Base-by-base conservation (phyloP, 2,888 invertebrate species). In the Acanthosepion pharaonis region DNA sequence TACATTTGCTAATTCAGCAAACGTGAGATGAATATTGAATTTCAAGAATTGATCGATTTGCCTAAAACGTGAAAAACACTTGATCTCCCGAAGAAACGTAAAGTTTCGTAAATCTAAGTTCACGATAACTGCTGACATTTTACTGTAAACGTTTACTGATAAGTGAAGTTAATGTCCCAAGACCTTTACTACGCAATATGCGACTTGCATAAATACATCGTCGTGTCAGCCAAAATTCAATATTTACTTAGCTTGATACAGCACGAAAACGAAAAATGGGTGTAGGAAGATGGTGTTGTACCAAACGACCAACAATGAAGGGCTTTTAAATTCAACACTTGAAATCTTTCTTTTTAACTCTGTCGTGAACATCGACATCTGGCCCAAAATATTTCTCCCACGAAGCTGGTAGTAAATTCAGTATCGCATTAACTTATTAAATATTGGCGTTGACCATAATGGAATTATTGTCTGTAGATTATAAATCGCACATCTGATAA, bases 31-130 rank as follows among this genome's bases (percentile, higher is more conserved):
- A 33, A 78, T 78, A 78, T 78, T 78, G 78, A 18, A 33, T 5
- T 78, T n/a, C n/a, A n/a, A 78, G 78, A 78, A 78, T n/a, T n/a
- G n/a, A 78, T 78, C 78, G 78, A 78, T 78, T 78, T 78, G 15
- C 78, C 23, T 78, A n/a, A 78, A 33, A 78, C 78, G 78, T 78
- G 78, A 78, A 78, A 78, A 33, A 33, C 33, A n/a, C n/a, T 78
- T n/a, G n/a, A 33, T 78, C n/a, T 33, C n/a, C n/a, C 78, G n/a
- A 33, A 33, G 18, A 78, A 33, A 78, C 78, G 3, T 78, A n/a
- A 33, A 78, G 78, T 11, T 78, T 78, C 78, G 15, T 18, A n/a
- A 15, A 78, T 78, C n/a, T 8, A 78, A 78, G 28, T 78, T 33
- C 78, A 78, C 20, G 15, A n/a, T 9, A 78, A 78, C 15, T 23